phyloP scores from a whole-genome alignment of 2,797 vertebrate species.

The Iguana delicatissima region DNA sequence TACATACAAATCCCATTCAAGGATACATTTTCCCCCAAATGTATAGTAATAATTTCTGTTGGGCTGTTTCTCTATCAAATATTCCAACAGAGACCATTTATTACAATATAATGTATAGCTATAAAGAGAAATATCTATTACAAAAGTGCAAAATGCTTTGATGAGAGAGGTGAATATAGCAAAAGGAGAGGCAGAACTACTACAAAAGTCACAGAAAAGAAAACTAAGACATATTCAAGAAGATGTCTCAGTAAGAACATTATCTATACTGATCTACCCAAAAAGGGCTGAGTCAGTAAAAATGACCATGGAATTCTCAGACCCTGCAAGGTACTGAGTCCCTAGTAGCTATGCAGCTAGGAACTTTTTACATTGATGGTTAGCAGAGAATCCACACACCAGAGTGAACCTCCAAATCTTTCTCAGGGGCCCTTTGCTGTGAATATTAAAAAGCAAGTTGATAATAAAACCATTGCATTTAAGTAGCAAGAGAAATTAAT shows the following conservation, averaged over 20 bases:
- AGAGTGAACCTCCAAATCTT: not conserved
- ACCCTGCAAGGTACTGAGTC: not conserved
- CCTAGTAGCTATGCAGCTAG: not conserved
- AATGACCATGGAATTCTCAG: not conserved
- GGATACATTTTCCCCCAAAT: not conserved
- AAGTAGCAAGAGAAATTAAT: not conserved
- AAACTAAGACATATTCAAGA: not conserved
- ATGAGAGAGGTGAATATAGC: not conserved
- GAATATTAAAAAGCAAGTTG: not conserved
- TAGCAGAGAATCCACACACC: not conserved
- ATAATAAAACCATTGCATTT: not conserved
- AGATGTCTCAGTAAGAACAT: not conserved
- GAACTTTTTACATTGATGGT: not conserved
- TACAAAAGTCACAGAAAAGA: not conserved
- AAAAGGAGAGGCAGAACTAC: not conserved
- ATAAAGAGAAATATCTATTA: not conserved
- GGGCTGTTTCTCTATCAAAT: not conserved
- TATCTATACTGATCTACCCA: not conserved
- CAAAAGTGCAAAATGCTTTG: not conserved
- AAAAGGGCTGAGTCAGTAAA: not conserved
- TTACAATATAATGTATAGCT: not conserved
- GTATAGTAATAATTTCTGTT: not conserved
- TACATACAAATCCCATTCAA: not conserved
- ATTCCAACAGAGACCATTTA: not conserved
- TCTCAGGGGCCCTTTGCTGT: not conserved